These are phyloP conservation scores for Gila orcuttii DNA, from an alignment of 2,113 vertebrate species.

Conservation along the genomic window DNA sequence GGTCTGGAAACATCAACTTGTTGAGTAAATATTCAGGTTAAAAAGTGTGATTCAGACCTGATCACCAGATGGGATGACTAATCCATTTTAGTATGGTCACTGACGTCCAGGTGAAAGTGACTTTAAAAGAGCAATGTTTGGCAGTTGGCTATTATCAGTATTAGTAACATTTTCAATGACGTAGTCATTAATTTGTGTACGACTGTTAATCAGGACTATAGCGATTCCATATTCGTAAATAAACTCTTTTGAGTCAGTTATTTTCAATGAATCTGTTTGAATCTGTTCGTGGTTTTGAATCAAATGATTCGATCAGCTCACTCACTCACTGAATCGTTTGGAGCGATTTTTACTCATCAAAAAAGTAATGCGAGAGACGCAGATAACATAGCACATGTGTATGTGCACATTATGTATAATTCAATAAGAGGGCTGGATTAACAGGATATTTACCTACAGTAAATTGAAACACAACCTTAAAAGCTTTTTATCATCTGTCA, in stretches of 20 bases:
- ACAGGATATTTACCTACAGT: background rate
- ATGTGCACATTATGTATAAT: too few relatives aligned
- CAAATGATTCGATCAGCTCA: background rate
- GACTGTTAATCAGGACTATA: too few relatives aligned
- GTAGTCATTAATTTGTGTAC: too few relatives aligned
- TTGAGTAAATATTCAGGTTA: background rate
- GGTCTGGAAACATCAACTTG: background rate
- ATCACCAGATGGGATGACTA: background rate
- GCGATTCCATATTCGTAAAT: too few relatives aligned
- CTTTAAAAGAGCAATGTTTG: background rate
- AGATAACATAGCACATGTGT: background rate
- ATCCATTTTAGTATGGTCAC: slow-evolving; percentile 8
- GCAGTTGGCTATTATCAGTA: too few relatives aligned
- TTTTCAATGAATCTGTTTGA: background rate
- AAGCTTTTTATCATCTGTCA: background rate
- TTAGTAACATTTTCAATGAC: background rate
- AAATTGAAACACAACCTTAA: background rate
- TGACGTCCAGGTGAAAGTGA: slow-evolving; percentile 7
- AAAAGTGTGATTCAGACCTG: background rate
- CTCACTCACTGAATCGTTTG: background rate
- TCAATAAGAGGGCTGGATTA: background rate
- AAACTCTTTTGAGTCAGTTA: background rate
- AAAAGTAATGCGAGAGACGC: background rate
- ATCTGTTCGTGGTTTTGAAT: background rate
- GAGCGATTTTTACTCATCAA: background rate